Evolutionary conservation across 2,797 vertebrate species (phyloP).

Genomic region (Xenentodon cancila): DNA sequence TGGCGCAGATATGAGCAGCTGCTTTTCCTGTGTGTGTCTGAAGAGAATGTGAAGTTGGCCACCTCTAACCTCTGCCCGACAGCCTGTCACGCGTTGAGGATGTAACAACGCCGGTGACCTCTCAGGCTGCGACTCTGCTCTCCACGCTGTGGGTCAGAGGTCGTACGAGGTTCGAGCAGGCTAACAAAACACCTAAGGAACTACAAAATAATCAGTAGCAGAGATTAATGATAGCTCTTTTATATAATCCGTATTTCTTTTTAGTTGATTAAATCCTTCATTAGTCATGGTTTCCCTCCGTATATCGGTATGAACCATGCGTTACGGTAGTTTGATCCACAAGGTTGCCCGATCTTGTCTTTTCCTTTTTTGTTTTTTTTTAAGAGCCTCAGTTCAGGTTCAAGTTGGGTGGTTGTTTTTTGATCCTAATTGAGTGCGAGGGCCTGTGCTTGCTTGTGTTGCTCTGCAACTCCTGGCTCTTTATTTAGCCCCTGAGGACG

Average conservation of each 20-base stretch:
- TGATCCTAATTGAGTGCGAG: constrained; percentile 73
- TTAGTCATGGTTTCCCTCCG: background rate
- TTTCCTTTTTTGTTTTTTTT: constrained; percentile 24
- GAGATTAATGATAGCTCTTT: constrained; percentile 26
- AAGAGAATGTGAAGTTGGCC: constrained; percentile 76
- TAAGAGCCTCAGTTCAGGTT: constrained; percentile 49
- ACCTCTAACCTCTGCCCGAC: constrained; percentile 63
- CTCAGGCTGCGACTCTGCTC: constrained; percentile 44
- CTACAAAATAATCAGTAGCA: constrained; percentile 12
- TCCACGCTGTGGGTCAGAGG: constrained; percentile 62
- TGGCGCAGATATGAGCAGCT: constrained; percentile 7
- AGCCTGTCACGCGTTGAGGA: constrained; percentile 73
- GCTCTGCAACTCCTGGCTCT: constrained; percentile 74
- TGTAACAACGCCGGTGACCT: constrained; percentile 73
- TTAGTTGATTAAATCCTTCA: constrained; percentile 20
- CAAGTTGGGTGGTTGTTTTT: constrained; percentile 60
- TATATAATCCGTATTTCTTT: constrained; percentile 13
- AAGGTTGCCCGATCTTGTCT: constrained; percentile 11
- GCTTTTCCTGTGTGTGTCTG: constrained; percentile 20
- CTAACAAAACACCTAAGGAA: constrained; percentile 65
- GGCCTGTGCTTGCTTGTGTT: constrained; percentile 51
- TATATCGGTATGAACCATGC: background rate
- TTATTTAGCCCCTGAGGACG: constrained; percentile 81
- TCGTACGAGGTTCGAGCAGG: constrained; percentile 45
- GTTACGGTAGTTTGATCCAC: constrained; percentile 10